Conservation (phyloP, 2,797 vertebrate genomes). For the Ara ararauna region DNA sequence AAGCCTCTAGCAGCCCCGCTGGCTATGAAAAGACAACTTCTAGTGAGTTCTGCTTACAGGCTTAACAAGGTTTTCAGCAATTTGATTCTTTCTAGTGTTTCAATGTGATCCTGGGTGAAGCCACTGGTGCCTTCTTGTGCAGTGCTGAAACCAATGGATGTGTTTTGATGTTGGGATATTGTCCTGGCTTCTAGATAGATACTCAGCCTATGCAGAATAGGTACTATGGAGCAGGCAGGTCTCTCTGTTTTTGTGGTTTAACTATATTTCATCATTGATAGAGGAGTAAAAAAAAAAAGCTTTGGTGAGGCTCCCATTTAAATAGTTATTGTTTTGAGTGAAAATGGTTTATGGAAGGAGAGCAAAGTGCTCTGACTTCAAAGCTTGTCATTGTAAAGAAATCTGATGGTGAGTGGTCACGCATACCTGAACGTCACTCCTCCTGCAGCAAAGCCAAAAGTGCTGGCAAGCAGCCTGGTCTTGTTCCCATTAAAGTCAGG, state of each 20-base stretch:
- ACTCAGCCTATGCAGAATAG: not conserved
- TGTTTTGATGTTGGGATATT: not conserved
- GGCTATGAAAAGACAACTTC: not conserved
- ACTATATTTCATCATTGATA: not conserved
- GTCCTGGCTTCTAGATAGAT: not conserved
- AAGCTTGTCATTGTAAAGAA: conserved; percentile 61
- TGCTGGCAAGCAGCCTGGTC: conserved; percentile 44
- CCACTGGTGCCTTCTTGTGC: not conserved
- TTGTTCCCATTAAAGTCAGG: conserved; percentile 3
- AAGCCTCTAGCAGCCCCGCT: not conserved
- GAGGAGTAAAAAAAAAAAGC: not conserved
- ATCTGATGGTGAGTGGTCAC: conserved; percentile 62
- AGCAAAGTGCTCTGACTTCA: conserved; percentile 63
- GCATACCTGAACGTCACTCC: conserved; percentile 65
- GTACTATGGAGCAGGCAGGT: not conserved
- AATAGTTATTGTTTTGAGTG: conserved; percentile 60
- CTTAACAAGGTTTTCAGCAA: not conserved
- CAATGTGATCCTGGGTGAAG: not conserved
- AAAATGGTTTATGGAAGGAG: conserved; percentile 60
- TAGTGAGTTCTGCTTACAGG: not conserved
- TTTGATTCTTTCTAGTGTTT: conserved; percentile 1
- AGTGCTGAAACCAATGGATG: not conserved
- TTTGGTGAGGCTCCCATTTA: conserved; percentile 19
- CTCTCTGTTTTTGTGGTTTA: not conserved
- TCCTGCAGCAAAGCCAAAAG: conserved; percentile 38